Base-by-base conservation (phyloP, 2,888 invertebrate genomes). In the Fragum whitleyi region DNA sequence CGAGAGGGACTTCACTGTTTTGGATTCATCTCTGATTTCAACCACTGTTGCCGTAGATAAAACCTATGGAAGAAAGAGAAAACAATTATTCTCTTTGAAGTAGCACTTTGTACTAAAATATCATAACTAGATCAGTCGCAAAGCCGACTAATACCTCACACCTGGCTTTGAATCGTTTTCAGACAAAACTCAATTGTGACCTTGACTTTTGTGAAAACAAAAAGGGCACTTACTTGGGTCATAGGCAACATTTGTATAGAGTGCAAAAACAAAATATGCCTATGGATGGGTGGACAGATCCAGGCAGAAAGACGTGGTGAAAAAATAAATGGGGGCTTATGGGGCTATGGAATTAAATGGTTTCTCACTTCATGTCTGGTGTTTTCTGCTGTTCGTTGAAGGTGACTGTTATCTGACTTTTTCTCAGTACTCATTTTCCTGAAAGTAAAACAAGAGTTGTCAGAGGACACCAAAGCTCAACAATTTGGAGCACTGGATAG, bases 1-100 rank as follows among this genome's bases (percentile, higher is more conserved):
- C 9, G 82, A 87, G 3, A 94, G 77, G n/a, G 90, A 87, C 77
- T 92, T 92, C 32, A 94, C 93, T 9, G 92, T 90, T 21, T 86
- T 81, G 36, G 94, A 93, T 53, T 92, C 89, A 71, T 90, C 80
- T 29, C 81, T 79, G 51, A 93, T 83, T 23, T 88, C 89, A 36
- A 85, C 75, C 26, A 94, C 92, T 75, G 89, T 89, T 16, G 92
- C 93, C 21, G 73, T 5, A 28, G 87, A 87, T 16, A 85, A 75
- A 9, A 88, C 73, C 91, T 91, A 85, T 29, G 85, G 80, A 53
- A 67, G 32, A 32, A 26, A n/a, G 26, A 29, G 16, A 57, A 2
- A 57, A 42, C 19, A 77, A 74, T 61, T 57, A 19, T 55, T 39
- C 57, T 19, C 28, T 16, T 6, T 57, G 3, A 19, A 47, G 14